Conservation (phyloP, 2,888 invertebrate genomes). For the Brenthis ino region DNA sequence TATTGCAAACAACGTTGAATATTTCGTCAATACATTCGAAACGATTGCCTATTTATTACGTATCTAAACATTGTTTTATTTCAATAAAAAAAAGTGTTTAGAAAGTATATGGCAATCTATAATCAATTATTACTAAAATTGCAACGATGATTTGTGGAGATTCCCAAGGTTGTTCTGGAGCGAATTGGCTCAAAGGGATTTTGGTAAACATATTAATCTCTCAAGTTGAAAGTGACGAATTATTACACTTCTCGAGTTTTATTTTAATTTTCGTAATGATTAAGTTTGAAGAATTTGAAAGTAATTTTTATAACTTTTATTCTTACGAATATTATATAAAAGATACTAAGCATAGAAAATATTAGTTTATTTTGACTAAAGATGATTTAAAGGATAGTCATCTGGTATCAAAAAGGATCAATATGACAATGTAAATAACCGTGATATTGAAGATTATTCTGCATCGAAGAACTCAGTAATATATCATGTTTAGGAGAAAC, state of each 20-base stretch:
- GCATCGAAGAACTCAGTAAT: slow-evolving; percentile 54
- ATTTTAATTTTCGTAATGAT: slow-evolving; percentile 4
- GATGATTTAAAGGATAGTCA: not conserved
- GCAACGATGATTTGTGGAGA: not conserved
- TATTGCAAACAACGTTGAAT: slow-evolving; percentile 17
- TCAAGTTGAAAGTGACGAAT: slow-evolving; percentile 13
- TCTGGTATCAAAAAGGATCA: slow-evolving; percentile 27
- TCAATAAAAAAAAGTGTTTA: no score
- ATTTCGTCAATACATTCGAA: not conserved
- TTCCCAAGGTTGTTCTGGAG: slow-evolving; percentile 6
- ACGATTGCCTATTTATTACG: no score
- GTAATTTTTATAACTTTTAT: not conserved
- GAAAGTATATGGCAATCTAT: no score
- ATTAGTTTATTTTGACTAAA: not conserved
- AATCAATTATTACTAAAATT: not conserved
- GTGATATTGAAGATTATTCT: slow-evolving; percentile 68
- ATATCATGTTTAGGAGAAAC: slow-evolving; percentile 48
- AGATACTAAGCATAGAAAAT: not conserved
- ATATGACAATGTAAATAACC: slow-evolving; percentile 55
- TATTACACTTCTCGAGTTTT: slow-evolving; percentile 9
- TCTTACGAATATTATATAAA: not conserved
- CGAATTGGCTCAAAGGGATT: slow-evolving; percentile 17
- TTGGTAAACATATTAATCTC: slow-evolving; percentile 21
- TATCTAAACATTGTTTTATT: no score
- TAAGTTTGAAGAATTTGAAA: not conserved